Conservation (phyloP, 2,888 invertebrate species). For the Pheosia tremula region DNA sequence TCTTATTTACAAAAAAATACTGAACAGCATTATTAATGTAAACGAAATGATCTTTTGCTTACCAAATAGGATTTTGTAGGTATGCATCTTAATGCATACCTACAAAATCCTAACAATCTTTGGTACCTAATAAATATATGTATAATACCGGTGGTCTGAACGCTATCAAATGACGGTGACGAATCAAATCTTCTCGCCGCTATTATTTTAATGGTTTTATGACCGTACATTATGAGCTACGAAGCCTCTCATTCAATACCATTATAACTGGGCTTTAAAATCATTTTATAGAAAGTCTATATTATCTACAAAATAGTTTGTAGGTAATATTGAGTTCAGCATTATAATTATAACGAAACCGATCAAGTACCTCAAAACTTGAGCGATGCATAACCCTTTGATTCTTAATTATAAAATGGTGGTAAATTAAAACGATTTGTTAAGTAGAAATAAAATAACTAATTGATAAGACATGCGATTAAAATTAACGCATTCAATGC, state of each 20-base stretch:
- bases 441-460: not conserved
- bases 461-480: not conserved
- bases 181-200: constrained; percentile 65
- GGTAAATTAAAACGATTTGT: no score
- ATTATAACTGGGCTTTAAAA: constrained; percentile 50
- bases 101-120: not conserved
- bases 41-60: no score
- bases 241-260: constrained; percentile 62
- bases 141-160: constrained; percentile 59
- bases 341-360: no score
- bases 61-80: no score
- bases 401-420: no score
- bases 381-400: no score
- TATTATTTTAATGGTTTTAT: constrained; percentile 76
- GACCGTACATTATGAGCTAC: constrained; percentile 59
- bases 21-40: no score
- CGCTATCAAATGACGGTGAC: constrained; percentile 69
- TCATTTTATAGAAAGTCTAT: constrained; percentile 32
- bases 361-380: no score
- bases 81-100: no score
- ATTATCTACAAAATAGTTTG: not conserved
- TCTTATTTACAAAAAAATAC: no score
- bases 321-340: not conserved
- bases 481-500: constrained; percentile 38
- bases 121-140: constrained; percentile 2